Conservation (phyloP, 2,888 invertebrate species). For the Incurvaria masculella region DNA sequence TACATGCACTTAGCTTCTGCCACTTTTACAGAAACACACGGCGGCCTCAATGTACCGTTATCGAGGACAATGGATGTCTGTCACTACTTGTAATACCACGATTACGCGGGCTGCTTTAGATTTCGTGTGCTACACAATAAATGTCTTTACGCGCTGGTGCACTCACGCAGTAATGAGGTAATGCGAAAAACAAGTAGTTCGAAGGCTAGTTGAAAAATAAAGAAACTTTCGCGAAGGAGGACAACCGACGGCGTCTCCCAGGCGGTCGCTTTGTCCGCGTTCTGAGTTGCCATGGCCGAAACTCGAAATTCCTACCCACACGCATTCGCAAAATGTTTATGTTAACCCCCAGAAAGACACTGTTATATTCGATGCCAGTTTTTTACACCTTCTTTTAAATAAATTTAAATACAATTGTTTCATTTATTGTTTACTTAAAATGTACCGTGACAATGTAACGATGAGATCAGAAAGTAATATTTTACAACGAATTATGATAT, state of each 20-base stretch:
- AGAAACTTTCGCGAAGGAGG: background rate
- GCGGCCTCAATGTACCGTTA: conserved; percentile 50
- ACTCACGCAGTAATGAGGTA: conserved; percentile 4
- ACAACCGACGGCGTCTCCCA: background rate
- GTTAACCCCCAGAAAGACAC: no score
- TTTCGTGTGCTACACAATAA: conserved; percentile 12
- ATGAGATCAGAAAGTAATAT: no score
- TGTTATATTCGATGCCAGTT: no score
- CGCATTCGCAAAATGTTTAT: no score
- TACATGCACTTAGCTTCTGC: conserved; percentile 57
- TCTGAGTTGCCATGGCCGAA: background rate
- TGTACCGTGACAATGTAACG: no score
- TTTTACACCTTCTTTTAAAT: no score
- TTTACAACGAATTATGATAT: no score
- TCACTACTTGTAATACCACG: conserved; percentile 22
- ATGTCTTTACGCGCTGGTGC: conserved; percentile 1
- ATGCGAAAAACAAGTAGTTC: conserved; percentile 4
- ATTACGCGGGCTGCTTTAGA: conserved; percentile 25
- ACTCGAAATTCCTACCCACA: no score
- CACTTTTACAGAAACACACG: conserved; percentile 50
- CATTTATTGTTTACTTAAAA: no score
- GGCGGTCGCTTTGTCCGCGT: background rate
- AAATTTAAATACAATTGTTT: no score
- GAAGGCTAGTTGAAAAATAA: conserved; percentile 4
- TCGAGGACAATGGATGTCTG: conserved; percentile 47